Conservation (phyloP, 2,113 vertebrate species). For the Phylloscopus trochiloides region DNA sequence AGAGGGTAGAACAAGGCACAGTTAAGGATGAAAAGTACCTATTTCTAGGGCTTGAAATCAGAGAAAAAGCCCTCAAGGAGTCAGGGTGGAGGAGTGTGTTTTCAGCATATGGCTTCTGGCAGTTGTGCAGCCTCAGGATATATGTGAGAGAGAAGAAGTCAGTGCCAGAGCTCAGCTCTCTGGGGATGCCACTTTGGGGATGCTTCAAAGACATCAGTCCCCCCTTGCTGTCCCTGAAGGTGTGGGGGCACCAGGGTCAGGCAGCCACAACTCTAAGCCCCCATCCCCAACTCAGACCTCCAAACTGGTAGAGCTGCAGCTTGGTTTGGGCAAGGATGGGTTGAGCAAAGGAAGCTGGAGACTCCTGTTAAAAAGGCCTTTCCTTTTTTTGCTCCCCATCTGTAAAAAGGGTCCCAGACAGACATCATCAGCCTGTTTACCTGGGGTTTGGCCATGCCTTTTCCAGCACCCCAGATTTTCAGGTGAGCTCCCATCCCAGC, state of each 20-base stretch:
- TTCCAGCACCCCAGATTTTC: not conserved
- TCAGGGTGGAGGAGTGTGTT: not conserved
- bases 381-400: not conserved
- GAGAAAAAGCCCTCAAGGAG: not conserved
- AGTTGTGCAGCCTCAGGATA: not conserved
- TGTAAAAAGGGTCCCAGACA: not conserved
- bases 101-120: not conserved
- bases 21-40: not conserved
- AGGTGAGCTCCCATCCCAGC: not conserved
- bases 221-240: not conserved
- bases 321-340: not conserved
- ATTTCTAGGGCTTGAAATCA: not conserved
- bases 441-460: not conserved
- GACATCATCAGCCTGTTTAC: not conserved
- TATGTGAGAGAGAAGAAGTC: fast-evolving
- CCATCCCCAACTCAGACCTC: not conserved
- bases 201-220: not conserved
- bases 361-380: not conserved
- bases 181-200: not conserved
- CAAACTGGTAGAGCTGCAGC: too few species aligned
- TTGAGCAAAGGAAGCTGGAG: not conserved
- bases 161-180: not conserved
- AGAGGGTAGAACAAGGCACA: not conserved
- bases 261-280: not conserved
- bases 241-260: not conserved